Conservation (phyloP, 2,113 vertebrate species). For the Illadopsis cleaveri region DNA sequence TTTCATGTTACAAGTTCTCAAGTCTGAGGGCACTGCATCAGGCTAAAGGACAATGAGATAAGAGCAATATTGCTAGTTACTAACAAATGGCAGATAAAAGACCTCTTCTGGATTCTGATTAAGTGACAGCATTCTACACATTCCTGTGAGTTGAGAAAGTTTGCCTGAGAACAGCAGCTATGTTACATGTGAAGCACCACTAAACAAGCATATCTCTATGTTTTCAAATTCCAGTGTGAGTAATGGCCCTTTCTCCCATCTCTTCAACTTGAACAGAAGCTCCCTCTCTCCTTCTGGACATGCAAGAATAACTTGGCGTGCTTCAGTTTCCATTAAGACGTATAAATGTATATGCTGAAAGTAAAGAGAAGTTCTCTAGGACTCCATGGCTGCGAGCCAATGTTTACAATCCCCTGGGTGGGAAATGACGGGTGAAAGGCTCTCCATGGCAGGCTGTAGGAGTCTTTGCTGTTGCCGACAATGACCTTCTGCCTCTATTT, state of each 20-base stretch:
- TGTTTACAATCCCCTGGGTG: constrained; percentile 95
- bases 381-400: constrained; percentile 79
- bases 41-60: constrained; percentile 76
- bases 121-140: constrained; percentile 93
- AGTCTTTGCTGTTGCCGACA: constrained; percentile 81
- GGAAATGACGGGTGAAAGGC: constrained; percentile 90
- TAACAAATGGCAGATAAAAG: constrained; percentile 82
- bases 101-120: constrained; percentile 84
- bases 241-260: constrained; percentile 22
- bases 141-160: constrained; percentile 89
- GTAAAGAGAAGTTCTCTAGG: constrained; percentile 77
- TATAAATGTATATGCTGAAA: constrained; percentile 66
- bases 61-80: constrained; percentile 75
- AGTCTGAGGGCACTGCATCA: constrained; percentile 63
- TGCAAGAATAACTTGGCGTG: constrained; percentile 20
- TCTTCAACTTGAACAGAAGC: constrained; percentile 53
- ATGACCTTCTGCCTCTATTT: constrained; percentile 81
- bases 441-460: constrained; percentile 78
- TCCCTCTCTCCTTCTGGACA: constrained; percentile 47
- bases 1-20: constrained; percentile 65
- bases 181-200: constrained; percentile 54
- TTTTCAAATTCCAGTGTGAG: constrained; percentile 65
- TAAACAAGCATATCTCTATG: constrained; percentile 72
- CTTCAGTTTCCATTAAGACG: constrained; percentile 63
- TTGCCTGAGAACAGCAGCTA: constrained; percentile 68